phyloP scores from a whole-genome alignment of 64 coral and sea anemone species.

The Hydrozoanthus tunicans region DNA sequence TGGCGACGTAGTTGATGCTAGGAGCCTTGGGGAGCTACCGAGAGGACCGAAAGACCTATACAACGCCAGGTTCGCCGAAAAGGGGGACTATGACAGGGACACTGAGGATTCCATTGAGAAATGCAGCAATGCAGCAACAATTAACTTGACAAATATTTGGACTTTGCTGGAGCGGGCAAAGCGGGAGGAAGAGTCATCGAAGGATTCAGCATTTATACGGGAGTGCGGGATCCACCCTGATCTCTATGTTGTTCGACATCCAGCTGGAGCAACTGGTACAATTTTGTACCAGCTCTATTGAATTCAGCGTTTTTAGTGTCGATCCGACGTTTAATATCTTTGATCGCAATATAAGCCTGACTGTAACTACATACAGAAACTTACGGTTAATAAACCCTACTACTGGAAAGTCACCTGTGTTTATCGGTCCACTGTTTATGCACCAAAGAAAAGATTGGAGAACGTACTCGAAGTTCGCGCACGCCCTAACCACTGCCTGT shows the following conservation, averaged over 20 bases:
- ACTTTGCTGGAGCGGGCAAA: constrained; percentile 60
- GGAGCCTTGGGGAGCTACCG: constrained; percentile 52
- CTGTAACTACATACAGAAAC: constrained; percentile 67
- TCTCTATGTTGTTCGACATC: constrained; percentile 43
- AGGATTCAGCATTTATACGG: constrained; percentile 52
- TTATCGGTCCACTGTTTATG: constrained; percentile 68
- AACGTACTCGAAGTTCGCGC: background rate
- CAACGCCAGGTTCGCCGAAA: constrained; percentile 53
- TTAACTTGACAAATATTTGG: constrained; percentile 31
- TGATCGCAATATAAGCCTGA: constrained; percentile 62
- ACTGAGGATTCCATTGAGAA: background rate
- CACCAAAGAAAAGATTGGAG: constrained; percentile 64
- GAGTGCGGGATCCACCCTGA: constrained; percentile 58
- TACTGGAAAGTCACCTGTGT: constrained; percentile 60
- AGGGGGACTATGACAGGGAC: constrained; percentile 19
- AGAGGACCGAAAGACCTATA: constrained; percentile 65
- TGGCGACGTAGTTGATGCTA: constrained; percentile 57
- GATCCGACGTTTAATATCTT: constrained; percentile 73
- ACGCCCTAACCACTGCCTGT: background rate
- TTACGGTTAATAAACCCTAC: constrained; percentile 33
- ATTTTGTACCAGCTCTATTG: constrained; percentile 67
- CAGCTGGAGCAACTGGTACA: constrained; percentile 36
- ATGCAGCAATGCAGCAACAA: background rate
- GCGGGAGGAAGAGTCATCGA: constrained; percentile 53
- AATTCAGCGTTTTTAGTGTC: constrained; percentile 69